Percentiles rank a stretch among this genome's conserved stretches.
phyloP scores from a whole-genome alignment of 2,888 invertebrate genomes.

The Brachycybe producta region DNA sequence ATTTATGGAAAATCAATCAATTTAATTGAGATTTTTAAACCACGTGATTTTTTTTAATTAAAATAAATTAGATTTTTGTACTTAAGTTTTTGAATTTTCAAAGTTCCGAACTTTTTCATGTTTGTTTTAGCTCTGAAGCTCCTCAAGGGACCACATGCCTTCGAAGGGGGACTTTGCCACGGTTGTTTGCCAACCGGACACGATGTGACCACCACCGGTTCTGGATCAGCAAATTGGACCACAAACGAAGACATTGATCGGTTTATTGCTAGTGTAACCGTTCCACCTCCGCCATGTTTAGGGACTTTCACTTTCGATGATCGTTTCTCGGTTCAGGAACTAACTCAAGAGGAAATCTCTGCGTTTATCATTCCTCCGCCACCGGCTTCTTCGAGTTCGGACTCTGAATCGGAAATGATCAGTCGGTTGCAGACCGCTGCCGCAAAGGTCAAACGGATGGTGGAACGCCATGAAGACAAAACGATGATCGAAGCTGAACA shows the following conservation, averaged over 20 bases:
- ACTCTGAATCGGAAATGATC: slow-evolving; percentile 24
- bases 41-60: too few relatives aligned
- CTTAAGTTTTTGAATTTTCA: too few relatives aligned
- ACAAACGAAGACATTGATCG: slow-evolving; percentile 57
- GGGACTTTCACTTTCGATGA: slow-evolving; percentile 2
- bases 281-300: slow-evolving; percentile 53
- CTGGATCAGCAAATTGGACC: too few relatives aligned
- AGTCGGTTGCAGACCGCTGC: slow-evolving; percentile 25
- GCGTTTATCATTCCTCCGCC: slow-evolving; percentile 73
- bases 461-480: slow-evolving; percentile 1
- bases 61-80: too few relatives aligned
- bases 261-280: slow-evolving; percentile 66
- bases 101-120: too few relatives aligned
- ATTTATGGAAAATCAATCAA: too few relatives aligned
- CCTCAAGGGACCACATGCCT: too few relatives aligned
- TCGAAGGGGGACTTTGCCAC: too few relatives aligned
- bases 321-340: slow-evolving; percentile 50
- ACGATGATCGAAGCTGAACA: not conserved
- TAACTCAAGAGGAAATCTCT: slow-evolving; percentile 70
- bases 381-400: slow-evolving; percentile 33
- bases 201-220: too few relatives aligned
- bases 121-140: too few relatives aligned
- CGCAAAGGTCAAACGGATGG: slow-evolving; percentile 24
- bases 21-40: too few relatives aligned
- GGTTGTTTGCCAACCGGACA: too few relatives aligned